Conservation (phyloP, 2,888 invertebrate species). For the Selenia dentaria region DNA sequence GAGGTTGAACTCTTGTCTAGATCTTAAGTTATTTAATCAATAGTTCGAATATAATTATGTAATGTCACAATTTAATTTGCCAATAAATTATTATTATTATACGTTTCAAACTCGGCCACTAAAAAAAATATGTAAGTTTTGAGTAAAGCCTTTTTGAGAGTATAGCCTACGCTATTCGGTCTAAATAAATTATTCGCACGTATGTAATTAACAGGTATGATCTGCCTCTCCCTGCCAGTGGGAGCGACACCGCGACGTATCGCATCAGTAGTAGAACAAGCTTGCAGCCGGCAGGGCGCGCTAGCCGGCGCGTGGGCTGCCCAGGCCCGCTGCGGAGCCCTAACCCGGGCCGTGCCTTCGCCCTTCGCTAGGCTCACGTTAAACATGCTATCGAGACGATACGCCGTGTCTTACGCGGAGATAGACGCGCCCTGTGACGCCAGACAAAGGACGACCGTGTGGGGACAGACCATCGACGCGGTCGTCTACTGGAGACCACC, state of each 20-base stretch:
- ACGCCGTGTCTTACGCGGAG: constrained; percentile 87
- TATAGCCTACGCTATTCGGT: too few species aligned
- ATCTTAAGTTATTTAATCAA: too few species aligned
- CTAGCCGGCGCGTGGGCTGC: constrained; percentile 79
- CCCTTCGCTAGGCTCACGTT: constrained; percentile 77
- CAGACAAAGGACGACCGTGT: constrained; percentile 79
- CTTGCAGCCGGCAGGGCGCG: constrained; percentile 77
- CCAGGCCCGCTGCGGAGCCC: constrained; percentile 77
- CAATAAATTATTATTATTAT: too few species aligned
- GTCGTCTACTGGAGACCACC: constrained; percentile 90
- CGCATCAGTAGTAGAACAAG: constrained; percentile 55
- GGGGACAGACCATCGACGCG: constrained; percentile 87
- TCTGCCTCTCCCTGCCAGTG: constrained; percentile 87
- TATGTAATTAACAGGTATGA: constrained; percentile 76
- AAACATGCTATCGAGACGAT: constrained; percentile 87
- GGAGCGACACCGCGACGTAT: constrained; percentile 72
- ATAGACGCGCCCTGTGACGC: constrained; percentile 69
- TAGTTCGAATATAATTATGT: too few species aligned
- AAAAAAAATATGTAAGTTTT: too few species aligned
- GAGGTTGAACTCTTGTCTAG: too few species aligned
- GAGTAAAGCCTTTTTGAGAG: too few species aligned
- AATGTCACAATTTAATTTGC: too few species aligned
- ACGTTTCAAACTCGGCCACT: too few species aligned
- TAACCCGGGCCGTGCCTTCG: constrained; percentile 87
- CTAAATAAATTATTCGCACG: too few species aligned